A percentile compares a stretch with the other conserved stretches of the same genome.
phyloP scores from a whole-genome alignment of 35 echinoderm and acorn worm genomes.

The Apostichopus parvimensis region DNA sequence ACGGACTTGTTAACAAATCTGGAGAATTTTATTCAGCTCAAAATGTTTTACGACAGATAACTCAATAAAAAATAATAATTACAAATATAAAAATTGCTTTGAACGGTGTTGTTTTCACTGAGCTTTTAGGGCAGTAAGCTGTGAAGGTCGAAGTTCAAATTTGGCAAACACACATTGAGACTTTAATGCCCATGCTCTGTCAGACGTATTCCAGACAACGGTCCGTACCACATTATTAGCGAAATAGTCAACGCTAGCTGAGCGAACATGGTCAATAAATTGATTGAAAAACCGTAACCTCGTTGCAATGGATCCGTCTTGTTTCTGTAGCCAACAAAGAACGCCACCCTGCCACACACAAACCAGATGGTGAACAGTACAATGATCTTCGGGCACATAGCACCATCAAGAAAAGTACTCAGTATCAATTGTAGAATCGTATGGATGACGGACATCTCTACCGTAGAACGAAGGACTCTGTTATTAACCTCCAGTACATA shows the following conservation, averaged over 20 bases:
- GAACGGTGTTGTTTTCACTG: no score
- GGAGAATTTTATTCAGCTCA: no score
- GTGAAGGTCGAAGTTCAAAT: no score
- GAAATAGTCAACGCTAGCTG: background rate
- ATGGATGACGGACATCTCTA: background rate
- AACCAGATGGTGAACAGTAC: background rate
- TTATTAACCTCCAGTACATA: slow-evolving; percentile 6
- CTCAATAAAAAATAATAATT: no score
- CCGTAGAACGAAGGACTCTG: background rate
- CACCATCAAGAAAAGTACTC: background rate
- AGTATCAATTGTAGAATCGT: background rate
- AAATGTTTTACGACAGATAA: no score
- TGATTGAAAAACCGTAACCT: background rate
- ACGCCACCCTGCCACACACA: background rate
- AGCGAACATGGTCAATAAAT: background rate
- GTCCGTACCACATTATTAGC: background rate
- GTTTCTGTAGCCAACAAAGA: background rate
- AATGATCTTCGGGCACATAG: background rate
- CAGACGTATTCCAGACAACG: background rate
- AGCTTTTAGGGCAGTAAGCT: no score
- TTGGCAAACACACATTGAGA: no score
- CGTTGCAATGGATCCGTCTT: background rate
- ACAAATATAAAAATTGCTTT: no score
- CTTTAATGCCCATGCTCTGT: no score
- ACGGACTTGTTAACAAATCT: no score